Conservation (phyloP, 2,797 vertebrate species). For the Acrocephalus scirpaceus region DNA sequence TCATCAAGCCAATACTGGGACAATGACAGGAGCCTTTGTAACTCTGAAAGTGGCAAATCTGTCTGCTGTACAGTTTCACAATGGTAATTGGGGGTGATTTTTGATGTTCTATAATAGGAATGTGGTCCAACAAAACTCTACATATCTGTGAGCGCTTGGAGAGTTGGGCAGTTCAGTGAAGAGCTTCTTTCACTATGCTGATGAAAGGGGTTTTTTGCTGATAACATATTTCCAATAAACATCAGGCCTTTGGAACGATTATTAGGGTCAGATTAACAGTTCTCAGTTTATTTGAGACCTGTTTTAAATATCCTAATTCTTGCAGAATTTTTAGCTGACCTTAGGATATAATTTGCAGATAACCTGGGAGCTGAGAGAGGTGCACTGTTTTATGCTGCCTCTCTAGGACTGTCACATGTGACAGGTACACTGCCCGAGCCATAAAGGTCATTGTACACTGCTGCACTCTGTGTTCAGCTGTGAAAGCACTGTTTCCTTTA, state of each 20-base stretch:
- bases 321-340: neutral
- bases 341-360: neutral
- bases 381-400: neutral
- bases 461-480: neutral
- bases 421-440: neutral
- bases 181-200: neutral
- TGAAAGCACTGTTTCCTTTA: neutral
- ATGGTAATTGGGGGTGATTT: neutral
- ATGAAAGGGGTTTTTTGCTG: neutral
- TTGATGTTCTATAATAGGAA: neutral
- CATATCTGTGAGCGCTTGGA: fast-evolving
- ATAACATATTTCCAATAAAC: neutral
- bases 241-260: neutral
- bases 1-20: neutral
- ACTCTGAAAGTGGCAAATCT: neutral
- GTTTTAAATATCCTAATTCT: neutral
- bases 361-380: neutral
- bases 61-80: neutral
- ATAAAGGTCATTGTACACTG: neutral
- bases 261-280: neutral
- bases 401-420: neutral
- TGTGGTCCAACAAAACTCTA: neutral
- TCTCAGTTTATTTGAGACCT: neutral
- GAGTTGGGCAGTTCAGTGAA: neutral
- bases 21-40: neutral